Evolutionary conservation across 2,113 vertebrate species (phyloP).

Genomic region (Otocyon megalotis): DNA sequence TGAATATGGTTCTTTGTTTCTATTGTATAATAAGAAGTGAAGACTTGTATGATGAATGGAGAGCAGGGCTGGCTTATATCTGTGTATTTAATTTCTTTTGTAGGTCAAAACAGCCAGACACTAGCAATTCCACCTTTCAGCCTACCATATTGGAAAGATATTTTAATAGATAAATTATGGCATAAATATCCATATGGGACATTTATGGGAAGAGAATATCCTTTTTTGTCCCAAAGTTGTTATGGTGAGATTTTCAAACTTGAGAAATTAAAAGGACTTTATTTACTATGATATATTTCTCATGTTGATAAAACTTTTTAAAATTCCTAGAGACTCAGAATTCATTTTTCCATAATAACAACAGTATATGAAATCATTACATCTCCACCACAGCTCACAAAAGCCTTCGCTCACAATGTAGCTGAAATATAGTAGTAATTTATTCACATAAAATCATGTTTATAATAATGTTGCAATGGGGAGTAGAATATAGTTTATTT

Average conservation of each 20-base stretch:
- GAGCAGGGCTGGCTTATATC: neutral
- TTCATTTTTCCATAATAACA: conserved; percentile 50
- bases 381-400: neutral
- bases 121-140: neutral
- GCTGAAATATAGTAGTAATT: conserved; percentile 69
- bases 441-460: conserved; percentile 69
- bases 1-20: neutral
- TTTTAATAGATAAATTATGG: neutral
- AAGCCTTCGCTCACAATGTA: conserved; percentile 66
- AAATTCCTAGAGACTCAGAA: neutral
- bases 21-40: neutral
- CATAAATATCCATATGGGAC: neutral
- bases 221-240: neutral
- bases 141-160: neutral
- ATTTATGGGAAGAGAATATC: neutral
- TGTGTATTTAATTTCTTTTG: neutral
- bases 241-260: neutral
- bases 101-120: neutral
- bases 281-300: neutral
- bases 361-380: neutral
- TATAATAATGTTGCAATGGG: conserved; percentile 62
- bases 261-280: neutral
- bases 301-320: neutral
- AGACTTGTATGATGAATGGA: neutral
- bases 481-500: conserved; percentile 71